Percentiles rank a stretch among this genome's conserved stretches.
These are phyloP conservation scores for Lepidochrysops patricia DNA, from an alignment of 2,888 invertebrate species.

Conservation along the genomic window DNA sequence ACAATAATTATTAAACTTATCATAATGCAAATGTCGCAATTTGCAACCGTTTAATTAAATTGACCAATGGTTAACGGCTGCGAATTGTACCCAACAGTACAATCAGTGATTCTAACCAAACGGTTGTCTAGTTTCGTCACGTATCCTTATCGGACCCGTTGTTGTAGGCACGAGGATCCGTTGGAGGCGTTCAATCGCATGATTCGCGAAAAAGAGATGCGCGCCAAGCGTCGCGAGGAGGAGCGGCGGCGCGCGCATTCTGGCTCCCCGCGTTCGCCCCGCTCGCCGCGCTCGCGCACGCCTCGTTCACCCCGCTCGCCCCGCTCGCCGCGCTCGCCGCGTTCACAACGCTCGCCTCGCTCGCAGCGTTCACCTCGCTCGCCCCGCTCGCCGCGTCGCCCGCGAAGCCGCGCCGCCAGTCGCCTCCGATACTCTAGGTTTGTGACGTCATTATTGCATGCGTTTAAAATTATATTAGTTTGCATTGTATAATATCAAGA, in stretches of 20 bases:
- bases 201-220: conserved; percentile 87
- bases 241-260: conserved; percentile 70
- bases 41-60: too few relatives aligned
- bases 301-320: conserved; percentile 51
- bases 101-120: too few relatives aligned
- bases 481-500: conserved; percentile 9
- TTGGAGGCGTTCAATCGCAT: conserved; percentile 90
- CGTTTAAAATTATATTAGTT: neutral
- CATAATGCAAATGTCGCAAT: too few relatives aligned
- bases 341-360: conserved; percentile 37
- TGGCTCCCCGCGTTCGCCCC: conserved; percentile 33
- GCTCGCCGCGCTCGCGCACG: conserved; percentile 43
- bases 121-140: neutral
- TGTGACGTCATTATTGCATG: conserved; percentile 29
- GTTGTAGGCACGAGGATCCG: conserved; percentile 84
- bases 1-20: too few relatives aligned
- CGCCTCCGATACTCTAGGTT: conserved; percentile 62
- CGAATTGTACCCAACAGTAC: too few relatives aligned
- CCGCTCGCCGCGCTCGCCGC: conserved; percentile 60
- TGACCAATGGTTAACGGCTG: too few relatives aligned
- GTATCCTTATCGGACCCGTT: conserved; percentile 12
- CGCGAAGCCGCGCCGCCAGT: conserved; percentile 47
- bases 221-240: conserved; percentile 77
- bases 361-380: conserved; percentile 40
- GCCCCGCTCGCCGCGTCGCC: conserved; percentile 35